phyloP scores from a whole-genome alignment of 2,797 vertebrate genomes.

The Sus cebifrons region DNA sequence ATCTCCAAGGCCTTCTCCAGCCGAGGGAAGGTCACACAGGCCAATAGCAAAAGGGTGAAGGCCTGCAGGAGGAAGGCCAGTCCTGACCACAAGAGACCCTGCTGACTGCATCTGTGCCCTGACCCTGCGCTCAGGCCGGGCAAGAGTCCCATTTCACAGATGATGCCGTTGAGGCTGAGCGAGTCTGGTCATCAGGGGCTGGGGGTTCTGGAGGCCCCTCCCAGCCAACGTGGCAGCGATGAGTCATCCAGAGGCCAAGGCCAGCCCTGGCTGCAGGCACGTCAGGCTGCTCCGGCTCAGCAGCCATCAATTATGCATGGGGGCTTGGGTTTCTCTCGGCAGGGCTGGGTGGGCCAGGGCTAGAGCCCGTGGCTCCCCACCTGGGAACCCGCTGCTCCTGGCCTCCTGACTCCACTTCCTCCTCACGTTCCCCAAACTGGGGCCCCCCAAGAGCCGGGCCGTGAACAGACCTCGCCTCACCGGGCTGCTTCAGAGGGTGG shows the following conservation, averaged over 20 bases:
- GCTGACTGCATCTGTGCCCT: fast-evolving
- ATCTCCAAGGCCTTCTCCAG: not conserved
- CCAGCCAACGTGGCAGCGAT: not conserved
- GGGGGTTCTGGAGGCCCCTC: not conserved
- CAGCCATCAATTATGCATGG: slow-evolving; percentile 90
- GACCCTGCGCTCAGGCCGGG: fast-evolving
- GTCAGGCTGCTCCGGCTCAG: slow-evolving; percentile 46
- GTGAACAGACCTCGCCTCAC: not conserved
- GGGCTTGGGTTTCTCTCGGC: slow-evolving; percentile 85
- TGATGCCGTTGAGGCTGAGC: not conserved
- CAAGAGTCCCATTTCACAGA: not conserved
- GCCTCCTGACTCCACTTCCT: not conserved
- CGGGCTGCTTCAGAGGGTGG: not conserved
- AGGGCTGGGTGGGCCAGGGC: not conserved
- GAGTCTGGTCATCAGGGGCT: not conserved
- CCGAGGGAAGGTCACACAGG: not conserved
- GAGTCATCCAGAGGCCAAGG: not conserved
- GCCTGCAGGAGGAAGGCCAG: not conserved
- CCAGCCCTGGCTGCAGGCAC: not conserved
- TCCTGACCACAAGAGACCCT: not conserved
- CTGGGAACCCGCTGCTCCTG: not conserved
- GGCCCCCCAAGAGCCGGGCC: not conserved
- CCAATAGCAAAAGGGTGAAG: not conserved
- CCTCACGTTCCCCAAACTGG: not conserved
- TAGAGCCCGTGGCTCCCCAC: not conserved